Conservation (phyloP, 1,140 invertebrate species). For the Lepidurus couesii region DNA sequence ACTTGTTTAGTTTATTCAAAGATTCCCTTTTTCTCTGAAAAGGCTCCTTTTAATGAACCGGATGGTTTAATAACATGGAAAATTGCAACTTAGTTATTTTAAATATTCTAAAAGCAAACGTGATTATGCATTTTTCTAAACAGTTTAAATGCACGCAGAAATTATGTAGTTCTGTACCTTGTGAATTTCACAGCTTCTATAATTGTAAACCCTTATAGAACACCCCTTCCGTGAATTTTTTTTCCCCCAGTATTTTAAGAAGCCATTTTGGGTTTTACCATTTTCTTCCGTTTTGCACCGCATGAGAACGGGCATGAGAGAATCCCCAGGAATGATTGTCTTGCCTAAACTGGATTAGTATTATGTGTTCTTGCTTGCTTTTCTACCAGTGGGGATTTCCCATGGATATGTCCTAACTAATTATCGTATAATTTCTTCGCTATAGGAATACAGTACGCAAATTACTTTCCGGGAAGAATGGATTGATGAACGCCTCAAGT, state of each 20-base stretch:
- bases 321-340: neutral
- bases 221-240: neutral
- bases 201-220: neutral
- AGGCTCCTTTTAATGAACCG: no score
- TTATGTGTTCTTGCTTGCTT: neutral
- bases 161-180: neutral
- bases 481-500: conserved; percentile 84
- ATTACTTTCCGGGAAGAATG: conserved; percentile 94
- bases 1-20: no score
- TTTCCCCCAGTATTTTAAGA: neutral
- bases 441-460: conserved; percentile 90
- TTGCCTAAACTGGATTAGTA: neutral
- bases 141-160: neutral
- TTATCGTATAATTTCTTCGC: conserved; percentile 42
- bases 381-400: neutral
- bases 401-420: conserved; percentile 12
- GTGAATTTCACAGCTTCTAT: neutral
- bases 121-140: no score
- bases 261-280: neutral
- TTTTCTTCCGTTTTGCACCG: neutral
- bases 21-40: no score
- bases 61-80: no score
- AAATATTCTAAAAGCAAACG: neutral
- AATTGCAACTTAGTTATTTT: neutral
- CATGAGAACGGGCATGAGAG: neutral